Base-by-base conservation (phyloP, 2,888 invertebrate genomes). In the Ceratothoa steindachneri region DNA sequence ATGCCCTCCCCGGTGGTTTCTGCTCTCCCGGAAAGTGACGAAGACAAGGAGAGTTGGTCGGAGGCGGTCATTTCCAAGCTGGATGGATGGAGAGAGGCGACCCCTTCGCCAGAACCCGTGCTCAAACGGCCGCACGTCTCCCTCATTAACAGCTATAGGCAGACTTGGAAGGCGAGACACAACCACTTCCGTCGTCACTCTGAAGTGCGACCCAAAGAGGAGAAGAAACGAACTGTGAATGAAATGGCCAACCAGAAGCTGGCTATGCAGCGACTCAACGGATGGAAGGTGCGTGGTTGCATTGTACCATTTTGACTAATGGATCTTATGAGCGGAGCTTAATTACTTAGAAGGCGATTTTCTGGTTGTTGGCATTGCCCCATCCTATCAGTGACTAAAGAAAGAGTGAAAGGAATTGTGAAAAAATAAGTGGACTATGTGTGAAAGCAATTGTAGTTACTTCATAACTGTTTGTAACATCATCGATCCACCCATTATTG, bases 191-290 rank as follows among this genome's bases (percentile, higher is more conserved):
- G 88, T 80, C 86, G 90, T 30, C 89, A 91, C 74, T 88, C 90
- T 0, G 97, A 97, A 85, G 93, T 97, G 12, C 90, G 91, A 82
- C 90, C 92, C 0, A 91, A 92, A 81, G 93, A 95, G 81, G 96
- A 96, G 84, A 88, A 93, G 78, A 88, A 92, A 77, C 90, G 93
- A 0, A 90, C 91, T 0, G 91, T 97, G 55, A 91, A 91, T 83
- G 95, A 96, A 85, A 87, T 97, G 82, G 93, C 96, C 30, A 92
- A 91, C 85, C 95, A 95, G 84, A 90, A 90, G 80, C 90, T 93
- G 83, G 92, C 95, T 69, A 86, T 92, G 80, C 91, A 93, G 82
- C 93, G 93, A 85, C 90, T 94, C 22, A 93, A 93, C 81, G 97
- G 97, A 0, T 97, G 97, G 97, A 97, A 96, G 86, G 89, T 97